These are phyloP conservation scores for Yponomeuta cagnagella DNA, from an alignment of 2,888 invertebrate species.

Conservation along the genomic window DNA sequence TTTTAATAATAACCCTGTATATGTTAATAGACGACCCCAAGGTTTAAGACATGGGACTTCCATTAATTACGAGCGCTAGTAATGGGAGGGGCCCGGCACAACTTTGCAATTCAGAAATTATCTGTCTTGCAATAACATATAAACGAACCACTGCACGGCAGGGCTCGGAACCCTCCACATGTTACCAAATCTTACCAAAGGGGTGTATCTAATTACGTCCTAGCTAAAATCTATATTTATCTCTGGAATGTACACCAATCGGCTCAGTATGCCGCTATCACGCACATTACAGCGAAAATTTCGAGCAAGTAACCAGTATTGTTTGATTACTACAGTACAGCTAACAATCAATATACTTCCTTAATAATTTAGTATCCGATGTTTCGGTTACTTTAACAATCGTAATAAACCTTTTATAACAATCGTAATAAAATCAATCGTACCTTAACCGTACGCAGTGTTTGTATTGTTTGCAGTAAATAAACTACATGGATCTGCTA, in stretches of 20 bases:
- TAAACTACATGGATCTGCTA: neutral
- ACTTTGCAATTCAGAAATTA: too few relatives aligned
- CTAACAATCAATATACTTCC: conserved; percentile 1
- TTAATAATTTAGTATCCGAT: neutral
- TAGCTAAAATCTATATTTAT: neutral
- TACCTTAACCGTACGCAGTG: neutral
- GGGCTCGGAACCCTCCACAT: too few relatives aligned
- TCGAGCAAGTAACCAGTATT: neutral
- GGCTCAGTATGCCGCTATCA: neutral
- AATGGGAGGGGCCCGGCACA: too few relatives aligned
- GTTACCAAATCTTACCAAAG: neutral
- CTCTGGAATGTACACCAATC: conserved; percentile 9
- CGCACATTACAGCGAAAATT: neutral
- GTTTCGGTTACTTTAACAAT: conserved; percentile 1
- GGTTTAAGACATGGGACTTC: too few relatives aligned
- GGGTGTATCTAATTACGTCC: neutral
- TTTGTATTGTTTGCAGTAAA: neutral
- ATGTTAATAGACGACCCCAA: too few relatives aligned
- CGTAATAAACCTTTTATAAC: conserved; percentile 1
- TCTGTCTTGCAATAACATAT: too few relatives aligned
- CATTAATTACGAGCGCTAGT: too few relatives aligned
- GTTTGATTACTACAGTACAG: neutral
- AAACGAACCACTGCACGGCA: too few relatives aligned
- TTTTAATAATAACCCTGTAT: too few relatives aligned
- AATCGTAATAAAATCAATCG: neutral